phyloP scores from a whole-genome alignment of 2,797 vertebrate genomes.

The Micromesistius poutassou region DNA sequence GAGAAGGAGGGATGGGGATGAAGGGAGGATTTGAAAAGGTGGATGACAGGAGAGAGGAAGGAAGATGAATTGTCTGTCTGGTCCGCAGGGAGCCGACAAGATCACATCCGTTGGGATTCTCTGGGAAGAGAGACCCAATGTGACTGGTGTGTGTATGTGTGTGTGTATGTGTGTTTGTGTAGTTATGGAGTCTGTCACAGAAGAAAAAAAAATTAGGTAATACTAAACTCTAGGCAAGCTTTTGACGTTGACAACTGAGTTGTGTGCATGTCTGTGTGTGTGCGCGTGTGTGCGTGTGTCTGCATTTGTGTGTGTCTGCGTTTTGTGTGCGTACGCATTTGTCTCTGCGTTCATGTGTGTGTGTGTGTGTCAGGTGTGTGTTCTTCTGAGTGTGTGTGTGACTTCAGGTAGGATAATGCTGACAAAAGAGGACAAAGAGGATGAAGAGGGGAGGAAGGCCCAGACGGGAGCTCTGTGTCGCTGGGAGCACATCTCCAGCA shows the following conservation, averaged over 20 bases:
- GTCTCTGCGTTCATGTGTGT: slow-evolving; percentile 4
- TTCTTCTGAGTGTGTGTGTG: neutral
- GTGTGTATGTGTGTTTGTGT: slow-evolving; percentile 1
- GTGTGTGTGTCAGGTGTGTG: neutral
- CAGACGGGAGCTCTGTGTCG: neutral
- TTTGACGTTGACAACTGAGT: slow-evolving; percentile 17
- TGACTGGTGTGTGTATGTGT: slow-evolving; percentile 10
- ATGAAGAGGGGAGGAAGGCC: neutral
- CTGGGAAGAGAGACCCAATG: slow-evolving; percentile 5
- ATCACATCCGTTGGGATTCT: slow-evolving; percentile 17
- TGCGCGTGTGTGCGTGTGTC: neutral
- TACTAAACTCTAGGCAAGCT: neutral
- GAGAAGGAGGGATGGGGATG: slow-evolving; percentile 6
- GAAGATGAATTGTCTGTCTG: slow-evolving; percentile 8
- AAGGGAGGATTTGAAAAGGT: neutral
- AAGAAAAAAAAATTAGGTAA: neutral
- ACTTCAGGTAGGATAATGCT: neutral
- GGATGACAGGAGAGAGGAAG: neutral
- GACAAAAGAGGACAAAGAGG: neutral
- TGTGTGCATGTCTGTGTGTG: slow-evolving; percentile 14
- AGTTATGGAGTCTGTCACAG: neutral
- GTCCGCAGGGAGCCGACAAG: slow-evolving; percentile 17
- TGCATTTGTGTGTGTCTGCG: slow-evolving; percentile 8
- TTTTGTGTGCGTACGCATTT: neutral
- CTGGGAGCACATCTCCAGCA: neutral